These are phyloP conservation scores for Argya squamiceps DNA, from an alignment of 2,797 vertebrate species.

Conservation along the genomic window DNA sequence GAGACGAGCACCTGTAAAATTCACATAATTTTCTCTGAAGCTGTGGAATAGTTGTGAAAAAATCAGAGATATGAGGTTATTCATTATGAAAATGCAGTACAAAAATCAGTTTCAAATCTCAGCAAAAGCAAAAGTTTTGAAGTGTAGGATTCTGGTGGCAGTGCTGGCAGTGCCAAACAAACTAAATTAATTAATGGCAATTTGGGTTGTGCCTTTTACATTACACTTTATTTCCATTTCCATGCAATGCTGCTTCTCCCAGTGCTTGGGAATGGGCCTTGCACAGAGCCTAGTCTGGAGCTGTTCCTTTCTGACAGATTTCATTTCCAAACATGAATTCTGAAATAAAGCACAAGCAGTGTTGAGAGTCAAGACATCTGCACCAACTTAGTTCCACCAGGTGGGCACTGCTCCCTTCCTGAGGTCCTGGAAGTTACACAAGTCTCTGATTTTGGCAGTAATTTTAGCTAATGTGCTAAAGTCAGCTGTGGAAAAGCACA, in stretches of 20 bases:
- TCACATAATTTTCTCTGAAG: background rate
- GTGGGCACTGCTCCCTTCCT: background rate
- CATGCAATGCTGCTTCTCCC: background rate
- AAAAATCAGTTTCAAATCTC: background rate
- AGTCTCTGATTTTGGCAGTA: background rate
- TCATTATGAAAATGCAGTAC: background rate
- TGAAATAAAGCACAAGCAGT: background rate
- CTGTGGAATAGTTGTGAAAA: background rate
- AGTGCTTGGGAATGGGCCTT: background rate
- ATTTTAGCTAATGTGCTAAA: constrained; percentile 3
- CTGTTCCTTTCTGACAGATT: background rate
- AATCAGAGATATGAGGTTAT: background rate
- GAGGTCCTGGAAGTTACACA: background rate
- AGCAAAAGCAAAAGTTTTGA: background rate
- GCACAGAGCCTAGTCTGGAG: background rate
- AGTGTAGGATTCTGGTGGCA: background rate
- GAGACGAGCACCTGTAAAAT: background rate
- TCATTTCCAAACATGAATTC: background rate
- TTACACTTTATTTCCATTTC: constrained; percentile 35
- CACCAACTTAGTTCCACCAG: background rate
- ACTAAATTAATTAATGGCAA: constrained; percentile 12
- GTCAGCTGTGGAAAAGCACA: background rate
- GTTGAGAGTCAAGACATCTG: background rate
- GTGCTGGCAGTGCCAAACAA: background rate
- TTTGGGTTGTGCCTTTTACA: background rate